Evolutionary conservation across 1,140 invertebrate species (phyloP).

Genomic region (Drosophila seguyi): DNA sequence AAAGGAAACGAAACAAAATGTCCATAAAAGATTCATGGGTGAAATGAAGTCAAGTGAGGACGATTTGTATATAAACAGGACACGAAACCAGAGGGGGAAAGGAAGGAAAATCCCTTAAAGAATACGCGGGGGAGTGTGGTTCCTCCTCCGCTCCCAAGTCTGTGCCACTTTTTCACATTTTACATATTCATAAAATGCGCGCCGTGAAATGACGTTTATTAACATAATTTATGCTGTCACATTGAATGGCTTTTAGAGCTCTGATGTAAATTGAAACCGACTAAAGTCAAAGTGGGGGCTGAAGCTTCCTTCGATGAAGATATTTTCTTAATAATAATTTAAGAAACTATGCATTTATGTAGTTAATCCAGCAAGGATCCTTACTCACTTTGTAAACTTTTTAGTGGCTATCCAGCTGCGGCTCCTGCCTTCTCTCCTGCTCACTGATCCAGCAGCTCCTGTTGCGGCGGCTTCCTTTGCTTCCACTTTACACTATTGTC

Average conservation of each 20-base stretch:
- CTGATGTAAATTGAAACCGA: slow-evolving; percentile 74
- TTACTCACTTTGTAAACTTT: slow-evolving; percentile 80
- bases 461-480: slow-evolving; percentile 14
- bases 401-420: slow-evolving; percentile 70
- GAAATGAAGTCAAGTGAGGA: slow-evolving; percentile 70
- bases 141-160: background rate
- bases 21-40: slow-evolving; percentile 74
- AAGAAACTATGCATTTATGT: background rate
- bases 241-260: slow-evolving; percentile 72
- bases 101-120: slow-evolving; percentile 5
- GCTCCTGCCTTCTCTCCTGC: slow-evolving; percentile 17
- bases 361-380: background rate
- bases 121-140: background rate
- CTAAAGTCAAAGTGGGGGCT: background rate
- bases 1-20: slow-evolving; percentile 35
- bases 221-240: slow-evolving; percentile 85
- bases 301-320: no score
- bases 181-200: slow-evolving; percentile 82
- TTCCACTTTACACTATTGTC: slow-evolving; percentile 70
- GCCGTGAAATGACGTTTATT: slow-evolving; percentile 79
- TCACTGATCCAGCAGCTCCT: slow-evolving; percentile 34
- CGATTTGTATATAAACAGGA: slow-evolving; percentile 68
- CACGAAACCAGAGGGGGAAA: slow-evolving; percentile 10
- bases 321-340: background rate
- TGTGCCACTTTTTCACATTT: slow-evolving; percentile 34